Conservation (phyloP, 2,888 invertebrate species). For the Molorchus minor region DNA sequence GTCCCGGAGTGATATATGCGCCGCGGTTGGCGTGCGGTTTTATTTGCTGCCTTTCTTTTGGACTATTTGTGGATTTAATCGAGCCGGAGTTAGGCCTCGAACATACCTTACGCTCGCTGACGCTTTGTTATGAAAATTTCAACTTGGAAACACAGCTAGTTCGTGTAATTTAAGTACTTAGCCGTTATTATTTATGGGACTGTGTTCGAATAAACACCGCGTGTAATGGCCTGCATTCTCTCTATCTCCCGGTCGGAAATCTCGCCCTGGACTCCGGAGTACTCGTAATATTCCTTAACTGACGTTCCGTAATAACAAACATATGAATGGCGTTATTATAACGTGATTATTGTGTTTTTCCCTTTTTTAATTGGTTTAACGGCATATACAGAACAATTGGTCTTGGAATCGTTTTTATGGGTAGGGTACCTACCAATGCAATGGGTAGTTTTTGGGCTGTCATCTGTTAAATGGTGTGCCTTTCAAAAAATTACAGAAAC, state of each 20-base stretch:
- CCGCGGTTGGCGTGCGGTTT: conserved; percentile 36
- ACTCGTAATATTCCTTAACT: conserved; percentile 33
- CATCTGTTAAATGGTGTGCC: too few relatives aligned
- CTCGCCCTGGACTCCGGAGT: conserved; percentile 31
- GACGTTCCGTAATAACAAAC: conserved; percentile 34
- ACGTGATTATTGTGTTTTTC: conserved; percentile 28
- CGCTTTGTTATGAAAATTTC: conserved; percentile 36
- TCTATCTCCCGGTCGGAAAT: conserved; percentile 38
- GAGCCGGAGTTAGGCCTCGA: conserved; percentile 37
- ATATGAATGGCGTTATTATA: conserved; percentile 26
- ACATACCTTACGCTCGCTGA: conserved; percentile 36
- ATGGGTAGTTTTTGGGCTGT: too few relatives aligned
- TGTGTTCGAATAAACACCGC: conserved; percentile 48
- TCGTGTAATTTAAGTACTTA: conserved; percentile 51
- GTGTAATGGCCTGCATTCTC: conserved; percentile 45
- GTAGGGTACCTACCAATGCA: too few relatives aligned
- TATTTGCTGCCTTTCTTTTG: conserved; percentile 35
- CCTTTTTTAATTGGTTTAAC: conserved; percentile 31
- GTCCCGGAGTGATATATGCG: conserved; percentile 53
- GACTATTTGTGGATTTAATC: conserved; percentile 44
- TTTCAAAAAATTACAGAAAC: too few relatives aligned
- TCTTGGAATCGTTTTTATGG: too few relatives aligned
- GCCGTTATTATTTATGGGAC: conserved; percentile 50
- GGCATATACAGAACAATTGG: too few relatives aligned
- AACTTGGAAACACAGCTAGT: conserved; percentile 32